Evolutionary conservation across 2,888 invertebrate species (phyloP).

Genomic region (Philhelius pedissequus): DNA sequence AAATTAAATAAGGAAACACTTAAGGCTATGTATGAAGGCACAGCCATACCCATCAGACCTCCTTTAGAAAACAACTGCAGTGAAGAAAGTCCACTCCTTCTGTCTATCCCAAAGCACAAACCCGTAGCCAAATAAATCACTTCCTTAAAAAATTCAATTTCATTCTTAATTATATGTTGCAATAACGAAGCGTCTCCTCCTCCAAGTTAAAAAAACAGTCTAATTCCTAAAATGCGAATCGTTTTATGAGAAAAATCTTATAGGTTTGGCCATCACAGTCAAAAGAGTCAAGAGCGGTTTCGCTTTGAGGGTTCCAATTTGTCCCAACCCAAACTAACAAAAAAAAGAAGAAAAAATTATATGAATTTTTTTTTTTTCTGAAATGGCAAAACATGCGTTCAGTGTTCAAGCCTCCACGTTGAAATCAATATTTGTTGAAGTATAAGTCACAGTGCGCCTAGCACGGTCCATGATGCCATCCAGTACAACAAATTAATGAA

Average conservation of each 20-base stretch:
- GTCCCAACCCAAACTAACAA: background rate
- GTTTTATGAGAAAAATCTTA: background rate
- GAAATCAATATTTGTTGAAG: conserved; percentile 45
- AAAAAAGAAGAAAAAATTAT: background rate
- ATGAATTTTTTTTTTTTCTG: background rate
- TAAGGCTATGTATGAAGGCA: background rate
- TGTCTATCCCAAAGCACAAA: background rate
- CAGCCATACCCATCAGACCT: background rate
- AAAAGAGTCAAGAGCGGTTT: conserved; percentile 3
- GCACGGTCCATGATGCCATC: background rate
- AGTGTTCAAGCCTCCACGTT: background rate
- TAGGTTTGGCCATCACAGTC: background rate
- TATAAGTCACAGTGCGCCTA: conserved; percentile 44
- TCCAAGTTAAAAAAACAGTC: conserved; percentile 3
- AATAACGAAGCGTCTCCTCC: conserved; percentile 3
- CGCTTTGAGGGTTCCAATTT: conserved; percentile 30
- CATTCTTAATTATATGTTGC: conserved; percentile 55
- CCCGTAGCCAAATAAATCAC: conserved; percentile 10
- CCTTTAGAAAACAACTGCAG: background rate
- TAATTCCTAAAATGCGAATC: conserved; percentile 13
- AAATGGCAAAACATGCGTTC: conserved; percentile 27
- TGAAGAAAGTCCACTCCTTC: conserved; percentile 25
- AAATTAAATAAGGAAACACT: background rate
- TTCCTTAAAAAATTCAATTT: conserved; percentile 52
- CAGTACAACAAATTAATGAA: conserved; percentile 52